Evolutionary conservation across 2,888 invertebrate genomes (phyloP), one percentile per base, ranked within the genome.

Genomic region (Xylota segnis): DNA sequence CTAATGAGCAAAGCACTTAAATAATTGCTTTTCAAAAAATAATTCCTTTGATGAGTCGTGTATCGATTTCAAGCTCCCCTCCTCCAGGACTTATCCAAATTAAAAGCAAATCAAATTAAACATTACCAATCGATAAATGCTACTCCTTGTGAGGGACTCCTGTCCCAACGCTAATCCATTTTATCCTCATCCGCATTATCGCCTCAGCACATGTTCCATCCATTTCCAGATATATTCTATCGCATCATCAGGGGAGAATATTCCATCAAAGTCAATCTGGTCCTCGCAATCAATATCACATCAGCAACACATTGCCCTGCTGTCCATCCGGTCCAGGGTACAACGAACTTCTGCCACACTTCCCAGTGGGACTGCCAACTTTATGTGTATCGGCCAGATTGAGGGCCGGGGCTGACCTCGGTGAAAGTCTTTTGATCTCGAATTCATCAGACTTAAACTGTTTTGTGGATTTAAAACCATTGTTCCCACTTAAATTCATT

Each of bases 201-300:
- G 45, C 43, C 32, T 65, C 34, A 65, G 34, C 74, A 75, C 65
- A 52, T 65, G 65, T 65, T 54, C 12, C 74, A 34, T 63, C 18
- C 32, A 40, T 54, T 34, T 40, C 18, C 43, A 54, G 12, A 52
- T 40, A 40, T 14, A 59, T 27, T 14, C 43, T 27, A 6, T 34
- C 12, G 10, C 4, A 27, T 34, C 50, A 23, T 59, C n/a, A 14
- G 9, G 12, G 5, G 23, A 10, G 45, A 45, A 72, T 47, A 40
- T 72, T 34, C 45, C 45, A 74, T 56, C 65, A 45, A 45, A 54
- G 65, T n/a, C 54, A 75, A 75, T 75, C 65, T 75, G 74, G 34
- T 54, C 56, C 65, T 54, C 45, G 54, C 63, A 75, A 75, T 75
- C 63, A 74, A 65, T 63, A 63, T 65, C 74, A 45, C 65, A 75